phyloP scores from a whole-genome alignment of 2,888 invertebrate species.

The Blastobasis lacticolella region DNA sequence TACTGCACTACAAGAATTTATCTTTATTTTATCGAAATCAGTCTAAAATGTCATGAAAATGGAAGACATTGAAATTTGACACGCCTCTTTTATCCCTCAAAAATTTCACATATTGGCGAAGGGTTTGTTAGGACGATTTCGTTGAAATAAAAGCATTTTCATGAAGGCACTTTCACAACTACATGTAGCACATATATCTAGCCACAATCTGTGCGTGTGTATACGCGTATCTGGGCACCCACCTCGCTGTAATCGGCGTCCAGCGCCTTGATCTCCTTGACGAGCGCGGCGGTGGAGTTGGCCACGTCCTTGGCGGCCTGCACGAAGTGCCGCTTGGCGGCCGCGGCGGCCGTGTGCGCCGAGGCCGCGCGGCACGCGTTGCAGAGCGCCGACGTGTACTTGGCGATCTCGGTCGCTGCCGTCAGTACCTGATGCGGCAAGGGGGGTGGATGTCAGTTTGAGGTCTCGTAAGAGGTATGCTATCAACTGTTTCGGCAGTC shows the following conservation, averaged over 20 bases:
- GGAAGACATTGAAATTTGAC: too few relatives aligned
- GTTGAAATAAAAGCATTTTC: too few relatives aligned
- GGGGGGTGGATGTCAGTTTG: neutral
- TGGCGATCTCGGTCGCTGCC: constrained; percentile 95
- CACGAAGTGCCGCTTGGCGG: constrained; percentile 96
- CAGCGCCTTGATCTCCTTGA: constrained; percentile 93
- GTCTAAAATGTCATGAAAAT: too few relatives aligned
- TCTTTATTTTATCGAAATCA: too few relatives aligned
- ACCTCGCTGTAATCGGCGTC: constrained; percentile 88
- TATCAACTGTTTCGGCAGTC: too few relatives aligned
- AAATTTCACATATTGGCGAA: too few relatives aligned
- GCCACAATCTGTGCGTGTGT: neutral
- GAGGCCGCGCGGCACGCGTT: constrained; percentile 96
- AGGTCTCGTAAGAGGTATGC: too few relatives aligned
- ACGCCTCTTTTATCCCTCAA: too few relatives aligned
- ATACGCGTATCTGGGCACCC: neutral
- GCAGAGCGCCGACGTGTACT: constrained; percentile 96
- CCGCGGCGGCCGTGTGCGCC: constrained; percentile 90
- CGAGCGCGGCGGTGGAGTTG: constrained; percentile 93
- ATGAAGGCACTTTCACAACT: too few relatives aligned
- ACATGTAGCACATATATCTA: too few relatives aligned
- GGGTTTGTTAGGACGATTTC: too few relatives aligned
- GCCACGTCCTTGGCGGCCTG: constrained; percentile 98
- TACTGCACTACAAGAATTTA: too few relatives aligned
- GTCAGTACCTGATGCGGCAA: constrained; percentile 78